Percentiles rank a stretch among this genome's conserved stretches.
phyloP scores from a whole-genome alignment of 2,797 vertebrate genomes.

The Phaenicophaeus curvirostris region DNA sequence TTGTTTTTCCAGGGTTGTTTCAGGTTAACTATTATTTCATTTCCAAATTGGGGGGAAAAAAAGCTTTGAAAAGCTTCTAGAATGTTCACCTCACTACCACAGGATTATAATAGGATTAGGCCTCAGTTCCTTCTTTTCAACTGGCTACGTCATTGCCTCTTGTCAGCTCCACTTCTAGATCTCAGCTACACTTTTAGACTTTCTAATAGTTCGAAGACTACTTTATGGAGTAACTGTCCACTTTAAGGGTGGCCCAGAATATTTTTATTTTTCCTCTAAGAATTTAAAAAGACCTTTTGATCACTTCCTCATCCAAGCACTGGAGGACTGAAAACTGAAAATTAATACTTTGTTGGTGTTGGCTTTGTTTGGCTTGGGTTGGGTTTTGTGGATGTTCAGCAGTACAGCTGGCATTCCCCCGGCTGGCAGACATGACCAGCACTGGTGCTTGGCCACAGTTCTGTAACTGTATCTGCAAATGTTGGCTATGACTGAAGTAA shows the following conservation, averaged over 20 bases:
- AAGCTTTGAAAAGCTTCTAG: background rate
- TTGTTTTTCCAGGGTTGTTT: background rate
- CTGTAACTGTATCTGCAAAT: background rate
- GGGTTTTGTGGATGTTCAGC: background rate
- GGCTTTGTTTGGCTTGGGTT: background rate
- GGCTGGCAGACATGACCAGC: background rate
- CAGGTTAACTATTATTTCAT: constrained; percentile 8
- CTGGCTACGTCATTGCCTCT: background rate
- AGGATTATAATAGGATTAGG: background rate
- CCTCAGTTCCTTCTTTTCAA: background rate
- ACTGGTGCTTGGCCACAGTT: background rate
- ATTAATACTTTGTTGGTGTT: background rate
- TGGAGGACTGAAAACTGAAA: background rate
- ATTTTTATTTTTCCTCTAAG: background rate
- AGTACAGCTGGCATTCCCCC: background rate
- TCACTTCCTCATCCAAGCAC: background rate
- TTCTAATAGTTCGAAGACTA: background rate
- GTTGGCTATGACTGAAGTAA: background rate
- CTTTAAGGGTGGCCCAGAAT: background rate
- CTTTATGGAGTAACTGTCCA: background rate
- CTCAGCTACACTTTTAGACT: background rate
- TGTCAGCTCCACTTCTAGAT: background rate
- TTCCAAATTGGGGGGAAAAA: background rate
- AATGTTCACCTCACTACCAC: background rate
- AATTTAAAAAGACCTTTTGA: background rate